Evolutionary conservation across 2,888 invertebrate species (phyloP), one percentile per base, ranked within the genome.

Genomic region (Suillia variegata): DNA sequence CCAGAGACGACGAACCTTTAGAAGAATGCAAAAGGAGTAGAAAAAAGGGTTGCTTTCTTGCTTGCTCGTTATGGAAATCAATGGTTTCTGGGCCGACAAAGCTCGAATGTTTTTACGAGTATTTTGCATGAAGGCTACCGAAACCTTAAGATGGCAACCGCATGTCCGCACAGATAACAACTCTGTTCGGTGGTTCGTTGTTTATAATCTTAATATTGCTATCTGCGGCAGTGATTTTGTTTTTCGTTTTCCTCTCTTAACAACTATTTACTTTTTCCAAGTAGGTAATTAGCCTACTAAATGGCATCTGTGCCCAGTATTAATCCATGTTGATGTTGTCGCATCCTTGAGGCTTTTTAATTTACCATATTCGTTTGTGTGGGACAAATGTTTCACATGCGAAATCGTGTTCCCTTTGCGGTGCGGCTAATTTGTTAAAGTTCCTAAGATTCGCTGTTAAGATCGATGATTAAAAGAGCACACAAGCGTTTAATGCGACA

Each of bases 401-500:
- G 26, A 26, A 8, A 24, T 42, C 15, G 13, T 42, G 5, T 24
- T 22, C 45, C 4, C 45, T 45, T 13, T 3, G 45, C 10, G 4
- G 5, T 4, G 45, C 17, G 6, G 18, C 45, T 45, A 45, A 45
- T 60, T 18, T 47, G 22, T 61, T 63, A 38, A 22, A 21, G 20
- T 38, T 49, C 15, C 15, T 5, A 2, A 12, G 21, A 18, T 50
- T 58, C 67, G 74, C 64, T 69, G 67, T 66, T 18, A 38, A 58
- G 62, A 59, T 53, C 53, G 61, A 18, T 45, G 63, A 50, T 38
- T 33, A 17, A 42, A 10, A 26, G 6, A 58, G 54, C 65, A 52
- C 72, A 74, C 74, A 70, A 69, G 69, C 70, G 70, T 64, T 67
- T 66, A n/a, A n/a, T n/a, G n/a, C n/a, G n/a, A n/a, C n/a, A n/a